Evolutionary conservation across 2,113 vertebrate genomes (phyloP).

Genomic region (Laticauda colubrina): DNA sequence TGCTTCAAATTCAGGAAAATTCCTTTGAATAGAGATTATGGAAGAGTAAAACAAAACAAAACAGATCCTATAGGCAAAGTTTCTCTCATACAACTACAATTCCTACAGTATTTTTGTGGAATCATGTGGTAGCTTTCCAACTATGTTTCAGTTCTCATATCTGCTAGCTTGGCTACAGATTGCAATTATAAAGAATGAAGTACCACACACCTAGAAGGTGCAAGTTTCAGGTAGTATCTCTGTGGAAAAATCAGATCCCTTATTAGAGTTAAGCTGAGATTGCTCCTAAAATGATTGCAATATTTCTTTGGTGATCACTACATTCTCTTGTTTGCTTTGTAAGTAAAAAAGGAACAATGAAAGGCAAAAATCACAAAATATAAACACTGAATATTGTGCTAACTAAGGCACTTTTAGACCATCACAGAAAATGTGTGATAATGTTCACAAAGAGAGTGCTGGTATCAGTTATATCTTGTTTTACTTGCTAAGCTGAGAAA

Average conservation of each 20-base stretch:
- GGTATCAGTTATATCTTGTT: slow-evolving; percentile 21
- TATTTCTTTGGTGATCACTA: slow-evolving; percentile 68
- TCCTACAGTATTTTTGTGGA: slow-evolving; percentile 5
- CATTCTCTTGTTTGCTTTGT: slow-evolving; percentile 46
- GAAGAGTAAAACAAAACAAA: not conserved
- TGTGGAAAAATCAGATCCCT: slow-evolving; percentile 40
- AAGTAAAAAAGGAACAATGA: slow-evolving; percentile 29
- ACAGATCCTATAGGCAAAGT: not conserved
- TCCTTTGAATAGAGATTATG: not conserved
- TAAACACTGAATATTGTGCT: slow-evolving; percentile 40
- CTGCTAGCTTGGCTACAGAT: not conserved
- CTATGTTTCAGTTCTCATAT: not conserved
- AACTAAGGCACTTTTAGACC: slow-evolving; percentile 33
- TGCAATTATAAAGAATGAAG: not conserved
- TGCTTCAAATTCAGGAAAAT: not conserved
- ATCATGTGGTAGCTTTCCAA: not conserved
- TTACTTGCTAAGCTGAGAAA: slow-evolving; percentile 45
- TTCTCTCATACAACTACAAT: not conserved
- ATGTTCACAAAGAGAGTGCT: slow-evolving; percentile 47
- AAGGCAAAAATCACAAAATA: slow-evolving; percentile 44
- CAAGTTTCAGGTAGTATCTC: not conserved
- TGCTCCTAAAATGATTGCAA: slow-evolving; percentile 63
- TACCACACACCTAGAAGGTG: not conserved
- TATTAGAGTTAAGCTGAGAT: slow-evolving; percentile 38
- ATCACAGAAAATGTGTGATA: slow-evolving; percentile 37